Conservation (phyloP, 2,113 vertebrate species). For the Pardalotus punctatus region DNA sequence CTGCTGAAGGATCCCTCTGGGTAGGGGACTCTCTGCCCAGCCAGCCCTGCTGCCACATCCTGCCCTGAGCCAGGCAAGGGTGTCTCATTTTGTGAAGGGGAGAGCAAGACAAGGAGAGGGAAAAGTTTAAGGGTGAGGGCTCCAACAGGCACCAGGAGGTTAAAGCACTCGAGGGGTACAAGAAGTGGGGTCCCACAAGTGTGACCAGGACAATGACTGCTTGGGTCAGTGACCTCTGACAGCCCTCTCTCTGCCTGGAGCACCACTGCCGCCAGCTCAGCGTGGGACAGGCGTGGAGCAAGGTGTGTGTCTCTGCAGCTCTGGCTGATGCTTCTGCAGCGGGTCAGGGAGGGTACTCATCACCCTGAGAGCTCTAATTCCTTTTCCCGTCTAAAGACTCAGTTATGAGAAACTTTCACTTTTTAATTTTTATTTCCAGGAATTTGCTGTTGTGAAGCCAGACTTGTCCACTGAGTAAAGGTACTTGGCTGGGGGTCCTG, state of each 20-base stretch:
- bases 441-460: accelerated
- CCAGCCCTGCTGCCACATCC: not conserved
- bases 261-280: accelerated
- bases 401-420: not conserved
- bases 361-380: not conserved
- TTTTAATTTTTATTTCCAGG: not conserved
- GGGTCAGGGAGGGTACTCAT: accelerated
- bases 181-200: not conserved
- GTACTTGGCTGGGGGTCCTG: not conserved
- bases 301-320: accelerated
- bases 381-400: not conserved
- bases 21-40: not conserved
- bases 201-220: accelerated
- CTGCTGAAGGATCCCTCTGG: not conserved
- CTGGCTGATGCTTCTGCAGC: not conserved
- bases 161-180: accelerated
- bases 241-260: accelerated
- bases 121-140: accelerated
- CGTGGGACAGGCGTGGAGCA: accelerated
- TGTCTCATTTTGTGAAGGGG: not conserved
- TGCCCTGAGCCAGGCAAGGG: not conserved
- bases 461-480: not conserved
- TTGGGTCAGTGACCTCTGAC: not conserved
- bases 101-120: not conserved
- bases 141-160: not conserved